Percentiles rank a stretch among this genome's conserved stretches.
Conservation (phyloP, 1,140 invertebrate species). For the Pararge aegeria region DNA sequence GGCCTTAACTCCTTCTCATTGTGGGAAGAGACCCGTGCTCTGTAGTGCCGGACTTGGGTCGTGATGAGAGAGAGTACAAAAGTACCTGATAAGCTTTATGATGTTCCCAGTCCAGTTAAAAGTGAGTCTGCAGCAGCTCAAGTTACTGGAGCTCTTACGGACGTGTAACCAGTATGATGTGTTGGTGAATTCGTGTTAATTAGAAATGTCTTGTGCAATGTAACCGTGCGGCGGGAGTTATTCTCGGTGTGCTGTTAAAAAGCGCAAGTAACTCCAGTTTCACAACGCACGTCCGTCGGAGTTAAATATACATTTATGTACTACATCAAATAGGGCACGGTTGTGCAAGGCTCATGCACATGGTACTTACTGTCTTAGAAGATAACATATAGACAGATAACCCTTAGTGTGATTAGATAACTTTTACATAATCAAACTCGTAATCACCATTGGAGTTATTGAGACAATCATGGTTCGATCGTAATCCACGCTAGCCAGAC, state of each 20-base stretch:
- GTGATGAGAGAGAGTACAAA: no score
- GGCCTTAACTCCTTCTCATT: no score
- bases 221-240: slow-evolving; percentile 15
- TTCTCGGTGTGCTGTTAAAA: slow-evolving; percentile 34
- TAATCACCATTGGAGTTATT: no score
- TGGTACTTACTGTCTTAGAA: slow-evolving; percentile 21
- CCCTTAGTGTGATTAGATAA: no score
- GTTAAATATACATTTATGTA: slow-evolving; percentile 61
- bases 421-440: no score
- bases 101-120: neutral
- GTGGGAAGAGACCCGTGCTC: no score
- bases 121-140: no score
- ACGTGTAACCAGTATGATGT: neutral
- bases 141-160: no score
- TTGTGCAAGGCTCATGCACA: slow-evolving; percentile 62
- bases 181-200: slow-evolving; percentile 13
- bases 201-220: slow-evolving; percentile 16
- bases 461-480: no score
- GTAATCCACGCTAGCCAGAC: no score
- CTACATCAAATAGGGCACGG: slow-evolving; percentile 52
- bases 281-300: slow-evolving; percentile 43
- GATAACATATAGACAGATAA: neutral
- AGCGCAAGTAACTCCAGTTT: slow-evolving; percentile 40
- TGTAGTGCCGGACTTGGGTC: no score
- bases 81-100: no score